phyloP scores from a whole-genome alignment of 1,140 invertebrate genomes.

The Dryas iulia region DNA sequence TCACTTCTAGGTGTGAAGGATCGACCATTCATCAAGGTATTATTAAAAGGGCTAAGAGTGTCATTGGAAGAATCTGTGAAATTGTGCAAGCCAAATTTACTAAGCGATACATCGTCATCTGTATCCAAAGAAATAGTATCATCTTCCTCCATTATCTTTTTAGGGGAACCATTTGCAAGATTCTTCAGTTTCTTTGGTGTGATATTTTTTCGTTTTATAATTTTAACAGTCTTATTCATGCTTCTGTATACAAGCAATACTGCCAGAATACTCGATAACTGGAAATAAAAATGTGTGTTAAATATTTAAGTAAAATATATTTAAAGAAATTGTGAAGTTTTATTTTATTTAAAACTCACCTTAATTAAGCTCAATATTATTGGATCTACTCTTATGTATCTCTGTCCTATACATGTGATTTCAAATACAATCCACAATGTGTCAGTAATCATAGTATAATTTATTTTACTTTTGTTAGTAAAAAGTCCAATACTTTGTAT shows the following conservation, averaged over 20 bases:
- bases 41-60: conserved; percentile 48
- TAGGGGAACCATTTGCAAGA: conserved; percentile 41
- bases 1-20: conserved; percentile 60
- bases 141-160: conserved; percentile 51
- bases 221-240: conserved; percentile 45
- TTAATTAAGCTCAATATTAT: conserved; percentile 56
- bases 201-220: conserved; percentile 33
- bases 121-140: conserved; percentile 55
- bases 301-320: background rate
- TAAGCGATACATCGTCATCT: conserved; percentile 70
- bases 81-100: conserved; percentile 69
- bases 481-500: conserved; percentile 65
- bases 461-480: conserved; percentile 57
- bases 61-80: conserved; percentile 67
- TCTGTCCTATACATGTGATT: conserved; percentile 45
- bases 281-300: background rate
- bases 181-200: conserved; percentile 60
- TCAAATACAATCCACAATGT: conserved; percentile 65
- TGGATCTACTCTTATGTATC: conserved; percentile 44
- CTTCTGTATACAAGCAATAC: conserved; percentile 56
- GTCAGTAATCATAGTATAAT: conserved; percentile 58
- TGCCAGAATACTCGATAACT: conserved; percentile 53
- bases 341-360: conserved; percentile 55
- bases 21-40: conserved; percentile 56
- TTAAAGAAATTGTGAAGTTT: background rate